Conservation (phyloP, 2,888 invertebrate genomes). For the Eurytoma californica region DNA sequence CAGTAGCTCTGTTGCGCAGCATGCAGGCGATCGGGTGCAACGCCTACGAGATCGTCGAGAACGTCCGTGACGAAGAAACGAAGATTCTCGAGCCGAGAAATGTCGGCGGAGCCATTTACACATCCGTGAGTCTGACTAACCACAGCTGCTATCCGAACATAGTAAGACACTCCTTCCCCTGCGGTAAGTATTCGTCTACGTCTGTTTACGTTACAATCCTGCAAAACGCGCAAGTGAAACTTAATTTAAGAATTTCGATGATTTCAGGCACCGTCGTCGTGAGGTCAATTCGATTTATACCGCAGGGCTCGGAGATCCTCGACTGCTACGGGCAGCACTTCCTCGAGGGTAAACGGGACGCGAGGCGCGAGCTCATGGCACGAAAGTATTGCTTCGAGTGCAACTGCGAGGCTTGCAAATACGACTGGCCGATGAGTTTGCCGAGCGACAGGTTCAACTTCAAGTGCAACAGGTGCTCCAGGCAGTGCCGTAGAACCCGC, state of each 20-base stretch:
- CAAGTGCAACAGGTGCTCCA: constrained; percentile 65
- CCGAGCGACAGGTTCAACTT: constrained; percentile 60
- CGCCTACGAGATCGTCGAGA: constrained; percentile 76
- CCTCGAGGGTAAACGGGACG: constrained; percentile 65
- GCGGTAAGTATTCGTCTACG: constrained; percentile 61
- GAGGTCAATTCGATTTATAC: constrained; percentile 69
- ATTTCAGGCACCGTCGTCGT: constrained; percentile 69
- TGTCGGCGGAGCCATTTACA: constrained; percentile 75
- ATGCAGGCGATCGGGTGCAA: constrained; percentile 75
- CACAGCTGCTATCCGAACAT: constrained; percentile 76
- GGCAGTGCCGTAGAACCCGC: constrained; percentile 40
- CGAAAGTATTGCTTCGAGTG: constrained; percentile 75
- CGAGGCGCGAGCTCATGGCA: constrained; percentile 69
- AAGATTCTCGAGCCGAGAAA: constrained; percentile 68
- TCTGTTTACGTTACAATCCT: constrained; percentile 4
- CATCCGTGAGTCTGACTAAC: constrained; percentile 75
- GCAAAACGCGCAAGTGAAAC: neutral
- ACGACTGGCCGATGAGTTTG: constrained; percentile 70
- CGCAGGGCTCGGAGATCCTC: constrained; percentile 73
- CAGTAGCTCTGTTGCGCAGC: constrained; percentile 71
- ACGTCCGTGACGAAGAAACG: constrained; percentile 62
- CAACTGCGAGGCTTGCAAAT: constrained; percentile 72
- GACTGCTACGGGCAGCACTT: constrained; percentile 76
- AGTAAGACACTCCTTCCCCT: constrained; percentile 72
- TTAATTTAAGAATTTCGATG: constrained; percentile 2